phyloP scores from a whole-genome alignment of 2,113 vertebrate genomes.

The Chaetodon auriga region DNA sequence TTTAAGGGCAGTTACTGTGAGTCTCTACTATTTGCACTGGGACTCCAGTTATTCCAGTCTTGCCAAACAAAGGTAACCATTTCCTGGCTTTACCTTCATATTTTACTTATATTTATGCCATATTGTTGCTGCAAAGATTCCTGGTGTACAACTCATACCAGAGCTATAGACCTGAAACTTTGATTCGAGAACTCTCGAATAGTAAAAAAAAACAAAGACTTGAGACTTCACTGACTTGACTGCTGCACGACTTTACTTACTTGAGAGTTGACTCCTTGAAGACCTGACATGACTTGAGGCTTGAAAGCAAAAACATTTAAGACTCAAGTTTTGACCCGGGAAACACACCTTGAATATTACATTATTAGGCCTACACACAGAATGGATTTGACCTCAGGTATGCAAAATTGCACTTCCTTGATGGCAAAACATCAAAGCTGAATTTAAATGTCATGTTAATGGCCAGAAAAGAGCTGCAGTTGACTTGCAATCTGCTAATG shows the following conservation, averaged over 20 bases:
- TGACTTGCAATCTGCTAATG: conserved; percentile 5
- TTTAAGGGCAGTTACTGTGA: not conserved
- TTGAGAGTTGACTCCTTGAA: conserved; percentile 29
- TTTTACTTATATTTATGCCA: not conserved
- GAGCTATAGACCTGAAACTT: not conserved
- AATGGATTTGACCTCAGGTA: not conserved
- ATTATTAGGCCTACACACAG: not conserved
- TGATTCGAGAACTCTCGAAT: not conserved
- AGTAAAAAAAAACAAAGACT: not conserved
- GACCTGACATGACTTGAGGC: conserved; percentile 30
- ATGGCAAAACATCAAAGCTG: conserved; percentile 1
- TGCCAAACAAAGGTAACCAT: not conserved
- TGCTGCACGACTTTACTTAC: conserved; percentile 10
- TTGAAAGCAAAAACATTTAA: conserved; percentile 28
- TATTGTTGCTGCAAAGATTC: not conserved
- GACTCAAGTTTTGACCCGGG: conserved; percentile 15
- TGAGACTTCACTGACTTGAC: conserved; percentile 1
- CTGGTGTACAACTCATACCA: not conserved
- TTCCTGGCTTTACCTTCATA: not conserved
- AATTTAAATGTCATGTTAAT: not conserved
- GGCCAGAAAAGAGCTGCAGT: not conserved
- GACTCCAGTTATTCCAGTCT: not conserved
- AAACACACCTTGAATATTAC: conserved; percentile 10
- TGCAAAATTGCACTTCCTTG: not conserved
- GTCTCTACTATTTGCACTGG: not conserved